phyloP scores from a whole-genome alignment of 2,113 vertebrate genomes.

The Naja naja region DNA sequence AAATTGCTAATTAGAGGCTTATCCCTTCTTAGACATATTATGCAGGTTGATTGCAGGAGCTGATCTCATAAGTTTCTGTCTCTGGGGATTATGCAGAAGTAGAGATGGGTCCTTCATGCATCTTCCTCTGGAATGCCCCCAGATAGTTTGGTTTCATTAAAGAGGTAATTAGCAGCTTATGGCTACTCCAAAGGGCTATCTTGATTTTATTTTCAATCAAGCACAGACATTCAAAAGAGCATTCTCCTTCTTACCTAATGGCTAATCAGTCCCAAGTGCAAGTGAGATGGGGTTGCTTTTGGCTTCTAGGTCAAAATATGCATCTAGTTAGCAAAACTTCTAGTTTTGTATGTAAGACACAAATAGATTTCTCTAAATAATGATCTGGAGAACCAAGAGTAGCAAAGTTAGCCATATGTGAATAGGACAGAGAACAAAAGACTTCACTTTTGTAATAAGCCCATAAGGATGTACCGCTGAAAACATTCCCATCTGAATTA shows the following conservation, averaged over 20 bases:
- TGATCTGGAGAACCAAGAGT: not conserved
- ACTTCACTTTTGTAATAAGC: not conserved
- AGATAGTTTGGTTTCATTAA: constrained; percentile 6
- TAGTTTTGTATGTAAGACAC: not conserved
- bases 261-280: constrained; percentile 3
- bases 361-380: not conserved
- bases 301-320: not conserved
- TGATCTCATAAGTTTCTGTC: constrained; percentile 11
- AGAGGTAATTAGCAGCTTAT: constrained; percentile 38
- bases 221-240: constrained; percentile 22
- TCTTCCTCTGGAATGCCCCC: constrained; percentile 20
- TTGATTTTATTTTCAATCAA: constrained; percentile 50
- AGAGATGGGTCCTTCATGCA: not conserved
- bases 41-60: constrained; percentile 2
- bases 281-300: not conserved
- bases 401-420: not conserved
- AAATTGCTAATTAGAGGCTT: constrained; percentile 48
- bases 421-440: not conserved
- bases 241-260: constrained; percentile 1
- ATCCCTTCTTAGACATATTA: constrained; percentile 15
- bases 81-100: constrained; percentile 1
- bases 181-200: constrained; percentile 20
- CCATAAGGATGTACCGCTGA: not conserved
- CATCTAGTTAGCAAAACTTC: not conserved
- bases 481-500: not conserved